Base-by-base conservation (phyloP, 2,797 vertebrate species). In the Sebastes melanostomus region DNA sequence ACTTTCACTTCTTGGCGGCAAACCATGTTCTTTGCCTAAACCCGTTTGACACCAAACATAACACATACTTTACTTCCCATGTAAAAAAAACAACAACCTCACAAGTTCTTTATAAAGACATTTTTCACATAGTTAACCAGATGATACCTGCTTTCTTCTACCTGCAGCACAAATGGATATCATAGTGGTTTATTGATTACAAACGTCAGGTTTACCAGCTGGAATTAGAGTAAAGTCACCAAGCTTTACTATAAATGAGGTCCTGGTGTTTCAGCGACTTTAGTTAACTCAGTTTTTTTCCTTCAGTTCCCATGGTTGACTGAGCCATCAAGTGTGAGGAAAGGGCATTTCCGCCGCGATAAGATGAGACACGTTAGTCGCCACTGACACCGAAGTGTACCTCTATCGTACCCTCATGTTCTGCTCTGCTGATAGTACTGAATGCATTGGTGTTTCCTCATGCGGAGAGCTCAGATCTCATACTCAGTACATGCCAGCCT, bases 391-490 rank as follows among this genome's bases (percentile, higher is more conserved):
- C 1, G 4, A 55, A 27, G 71, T 32, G 72, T 20, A 72, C 70
- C 78, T 91, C 85, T 84, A 59, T 73, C 75, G 54, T 63, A 71
- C 93, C 94, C 88, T 83, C 24, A 93, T 93, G 94, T 91, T 93
- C 86, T 82, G 92, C 93, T 89, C 90, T 65, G 88, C 79, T 89
- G 87, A 75, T 73, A 78, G 86, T 8, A 25, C 75, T 34, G 70
- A 80, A 91, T 92, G 89, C 70, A 78, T 76, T 84, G 42, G 61
- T 76, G 85, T 85, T 85, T 84, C 71, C 81, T 80, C 81, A 66
- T 77, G 78, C 32, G 1, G 60, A 58, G 42, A 60, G 86, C 81
- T 93, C 81, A 46, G 54, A 36, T 93, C 89, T 82, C 85, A 55
- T 77, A 52, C 8, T 46, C 50, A 52, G 50, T n/a, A 0, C 42